phyloP scores from a whole-genome alignment of 2,797 vertebrate species.

The Chrysocyon brachyurus region DNA sequence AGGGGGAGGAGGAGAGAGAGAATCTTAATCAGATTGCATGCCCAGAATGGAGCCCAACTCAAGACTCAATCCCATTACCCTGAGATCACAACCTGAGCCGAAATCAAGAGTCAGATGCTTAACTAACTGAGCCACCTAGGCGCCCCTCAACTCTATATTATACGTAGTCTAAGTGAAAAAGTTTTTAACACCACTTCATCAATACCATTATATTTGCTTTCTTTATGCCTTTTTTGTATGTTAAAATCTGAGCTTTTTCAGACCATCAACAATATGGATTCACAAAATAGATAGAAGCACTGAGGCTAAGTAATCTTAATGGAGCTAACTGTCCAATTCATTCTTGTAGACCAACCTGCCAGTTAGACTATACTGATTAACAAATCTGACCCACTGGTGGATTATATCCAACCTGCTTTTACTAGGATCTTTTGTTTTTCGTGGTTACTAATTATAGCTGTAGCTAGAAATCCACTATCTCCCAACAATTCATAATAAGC shows the following conservation, averaged over 20 bases:
- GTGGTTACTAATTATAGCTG: neutral
- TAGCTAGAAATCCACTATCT: neutral
- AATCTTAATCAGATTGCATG: no score
- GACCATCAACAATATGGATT: neutral
- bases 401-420: neutral
- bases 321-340: neutral
- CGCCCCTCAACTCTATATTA: neutral
- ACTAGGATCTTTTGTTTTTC: neutral
- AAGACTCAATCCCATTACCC: neutral
- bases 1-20: no score
- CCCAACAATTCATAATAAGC: neutral
- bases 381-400: neutral
- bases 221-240: neutral
- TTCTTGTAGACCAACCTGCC: neutral
- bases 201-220: slow-evolving; percentile 12
- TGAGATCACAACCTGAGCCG: neutral
- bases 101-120: neutral
- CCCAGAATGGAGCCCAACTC: neutral
- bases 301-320: neutral
- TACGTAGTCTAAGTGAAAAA: neutral
- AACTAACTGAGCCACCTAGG: neutral
- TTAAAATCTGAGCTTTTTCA: neutral
- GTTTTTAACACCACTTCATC: neutral
- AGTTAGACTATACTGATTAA: neutral
- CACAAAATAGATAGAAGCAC: neutral